phyloP scores from a whole-genome alignment of 2,113 vertebrate species.

The Cebidichthys violaceus region DNA sequence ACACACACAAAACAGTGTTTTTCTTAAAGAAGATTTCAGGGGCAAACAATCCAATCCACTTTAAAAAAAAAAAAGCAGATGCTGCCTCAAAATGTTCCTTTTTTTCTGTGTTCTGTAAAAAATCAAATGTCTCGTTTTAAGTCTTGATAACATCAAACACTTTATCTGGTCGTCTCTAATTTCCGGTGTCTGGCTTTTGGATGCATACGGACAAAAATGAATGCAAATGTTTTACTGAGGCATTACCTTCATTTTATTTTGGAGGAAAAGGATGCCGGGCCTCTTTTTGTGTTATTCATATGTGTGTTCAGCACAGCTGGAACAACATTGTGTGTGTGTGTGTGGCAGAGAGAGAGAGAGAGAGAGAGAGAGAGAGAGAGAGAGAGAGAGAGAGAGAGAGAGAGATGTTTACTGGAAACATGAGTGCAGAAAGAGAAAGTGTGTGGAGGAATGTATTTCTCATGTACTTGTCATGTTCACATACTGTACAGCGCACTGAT shows the following conservation, averaged over 20 bases:
- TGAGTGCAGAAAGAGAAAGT: conserved; percentile 26
- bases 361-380: background rate
- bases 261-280: background rate
- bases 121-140: background rate
- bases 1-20: background rate
- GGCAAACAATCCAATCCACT: background rate
- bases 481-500: background rate
- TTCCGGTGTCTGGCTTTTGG: conserved; percentile 1
- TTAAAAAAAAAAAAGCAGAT: too few species aligned
- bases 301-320: conserved; percentile 50
- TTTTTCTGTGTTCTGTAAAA: background rate
- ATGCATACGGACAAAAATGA: background rate
- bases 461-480: conserved; percentile 58
- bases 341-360: background rate
- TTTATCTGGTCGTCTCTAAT: background rate
- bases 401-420: conserved; percentile 49
- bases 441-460: conserved; percentile 59
- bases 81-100: background rate
- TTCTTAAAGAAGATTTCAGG: background rate
- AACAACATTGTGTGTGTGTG: conserved; percentile 29
- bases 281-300: conserved; percentile 7
- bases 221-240: background rate
- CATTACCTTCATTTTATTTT: background rate
- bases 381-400: background rate
- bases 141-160: background rate